A percentile compares a stretch with the other conserved stretches of the same genome.
These are phyloP conservation scores for Otus sunia DNA, from an alignment of 2,113 vertebrate genomes.

Conservation along the genomic window DNA sequence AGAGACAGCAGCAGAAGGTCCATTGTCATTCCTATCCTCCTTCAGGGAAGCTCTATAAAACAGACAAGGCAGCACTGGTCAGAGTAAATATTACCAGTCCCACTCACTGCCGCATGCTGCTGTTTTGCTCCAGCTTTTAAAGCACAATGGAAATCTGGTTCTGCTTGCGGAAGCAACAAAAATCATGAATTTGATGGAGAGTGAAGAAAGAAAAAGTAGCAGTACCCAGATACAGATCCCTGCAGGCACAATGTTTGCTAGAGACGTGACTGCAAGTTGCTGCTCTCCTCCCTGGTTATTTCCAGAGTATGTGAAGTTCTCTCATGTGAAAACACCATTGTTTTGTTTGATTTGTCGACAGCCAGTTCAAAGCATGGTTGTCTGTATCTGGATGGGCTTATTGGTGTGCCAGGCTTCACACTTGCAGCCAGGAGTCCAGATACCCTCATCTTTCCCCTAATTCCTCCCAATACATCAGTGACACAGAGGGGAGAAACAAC, in stretches of 20 bases:
- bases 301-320: conserved; percentile 9
- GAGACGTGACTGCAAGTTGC: neutral
- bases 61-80: neutral
- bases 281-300: conserved; percentile 12
- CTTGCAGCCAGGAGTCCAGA: conserved; percentile 7
- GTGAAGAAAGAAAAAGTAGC: neutral
- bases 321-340: neutral
- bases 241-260: neutral
- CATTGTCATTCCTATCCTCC: neutral
- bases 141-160: neutral
- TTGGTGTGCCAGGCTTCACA: conserved; percentile 3
- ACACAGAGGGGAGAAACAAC: neutral
- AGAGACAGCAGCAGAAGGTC: neutral
- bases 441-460: neutral
- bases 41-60: neutral
- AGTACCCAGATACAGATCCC: neutral
- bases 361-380: neutral
- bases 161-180: neutral
- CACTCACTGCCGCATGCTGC: neutral
- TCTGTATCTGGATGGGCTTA: conserved; percentile 38
- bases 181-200: neutral
- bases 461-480: neutral
- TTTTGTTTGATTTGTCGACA: neutral
- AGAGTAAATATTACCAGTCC: neutral
- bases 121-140: neutral